These are phyloP conservation scores for Aphidius colemani DNA, from an alignment of 2,888 invertebrate species.

Conservation along the genomic window DNA sequence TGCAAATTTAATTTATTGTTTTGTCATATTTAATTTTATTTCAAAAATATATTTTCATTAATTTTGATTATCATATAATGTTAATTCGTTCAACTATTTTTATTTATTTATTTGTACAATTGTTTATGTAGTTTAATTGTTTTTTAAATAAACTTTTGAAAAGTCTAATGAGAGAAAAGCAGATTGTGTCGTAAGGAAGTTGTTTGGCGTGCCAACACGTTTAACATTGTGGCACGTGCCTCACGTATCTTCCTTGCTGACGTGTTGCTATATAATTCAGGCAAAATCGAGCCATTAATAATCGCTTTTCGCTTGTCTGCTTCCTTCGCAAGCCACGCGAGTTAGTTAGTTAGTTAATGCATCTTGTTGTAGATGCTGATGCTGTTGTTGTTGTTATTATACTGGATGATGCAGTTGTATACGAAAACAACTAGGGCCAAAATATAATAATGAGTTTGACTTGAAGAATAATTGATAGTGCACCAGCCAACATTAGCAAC, in stretches of 20 bases:
- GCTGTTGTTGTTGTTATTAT: background rate
- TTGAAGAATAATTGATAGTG: constrained; percentile 41
- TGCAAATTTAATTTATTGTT: background rate
- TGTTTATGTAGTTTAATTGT: background rate
- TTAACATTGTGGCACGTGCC: constrained; percentile 34
- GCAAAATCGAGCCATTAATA: constrained; percentile 42
- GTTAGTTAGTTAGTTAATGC: background rate
- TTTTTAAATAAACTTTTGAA: background rate
- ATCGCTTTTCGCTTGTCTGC: constrained; percentile 32
- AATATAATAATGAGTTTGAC: constrained; percentile 15
- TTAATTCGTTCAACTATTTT: too few species aligned
- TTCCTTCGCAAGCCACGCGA: constrained; percentile 18
- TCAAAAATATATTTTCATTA: too few species aligned
- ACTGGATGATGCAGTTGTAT: constrained; percentile 7
- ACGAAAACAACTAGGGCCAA: background rate
- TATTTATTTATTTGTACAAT: background rate
- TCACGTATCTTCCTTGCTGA: constrained; percentile 33
- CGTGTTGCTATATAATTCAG: constrained; percentile 39
- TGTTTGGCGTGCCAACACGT: constrained; percentile 18
- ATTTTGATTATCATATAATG: too few species aligned
- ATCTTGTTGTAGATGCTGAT: background rate
- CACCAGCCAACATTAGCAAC: constrained; percentile 26
- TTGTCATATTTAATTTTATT: background rate
- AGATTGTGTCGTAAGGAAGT: constrained; percentile 14
- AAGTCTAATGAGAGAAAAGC: constrained; percentile 2